A percentile compares a stretch with the other conserved stretches of the same genome.
Conservation (phyloP, 2,888 invertebrate species). For the Schizaphis graminum region DNA sequence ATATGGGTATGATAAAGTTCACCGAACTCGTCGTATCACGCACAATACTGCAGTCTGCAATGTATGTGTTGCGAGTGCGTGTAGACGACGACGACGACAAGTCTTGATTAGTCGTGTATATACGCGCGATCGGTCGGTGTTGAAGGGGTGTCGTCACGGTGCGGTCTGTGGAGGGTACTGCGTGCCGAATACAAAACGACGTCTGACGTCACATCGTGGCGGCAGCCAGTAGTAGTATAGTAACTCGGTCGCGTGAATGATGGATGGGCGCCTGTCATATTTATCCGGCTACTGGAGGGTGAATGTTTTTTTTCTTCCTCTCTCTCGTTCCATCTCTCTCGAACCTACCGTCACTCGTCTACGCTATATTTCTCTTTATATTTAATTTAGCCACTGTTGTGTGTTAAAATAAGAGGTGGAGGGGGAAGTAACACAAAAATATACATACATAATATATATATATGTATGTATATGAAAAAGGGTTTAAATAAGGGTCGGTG, state of each 20-base stretch:
- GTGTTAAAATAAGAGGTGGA: not conserved
- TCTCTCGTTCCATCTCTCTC: not conserved
- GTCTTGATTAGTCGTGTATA: conserved; percentile 50
- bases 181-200: conserved; percentile 64
- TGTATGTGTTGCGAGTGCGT: not conserved
- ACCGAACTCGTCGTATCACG: conserved; percentile 14
- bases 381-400: conserved; percentile 63
- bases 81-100: conserved; percentile 26
- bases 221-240: conserved; percentile 44
- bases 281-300: conserved; percentile 59
- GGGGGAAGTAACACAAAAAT: conserved; percentile 8
- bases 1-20: not conserved
- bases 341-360: not conserved
- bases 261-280: conserved; percentile 66
- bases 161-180: conserved; percentile 42
- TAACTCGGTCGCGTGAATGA: conserved; percentile 63
- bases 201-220: conserved; percentile 57
- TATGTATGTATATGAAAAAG: conserved; percentile 42
- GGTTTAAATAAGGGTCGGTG: conserved; percentile 55
- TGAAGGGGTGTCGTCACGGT: not conserved
- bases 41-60: not conserved
- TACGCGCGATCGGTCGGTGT: not conserved
- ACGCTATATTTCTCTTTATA: conserved; percentile 51
- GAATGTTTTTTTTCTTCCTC: conserved; percentile 47
- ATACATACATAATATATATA: not conserved